Evolutionary conservation across 64 coral and sea anemone species (phyloP).

Genomic region (Hydrozoanthus tunicans): DNA sequence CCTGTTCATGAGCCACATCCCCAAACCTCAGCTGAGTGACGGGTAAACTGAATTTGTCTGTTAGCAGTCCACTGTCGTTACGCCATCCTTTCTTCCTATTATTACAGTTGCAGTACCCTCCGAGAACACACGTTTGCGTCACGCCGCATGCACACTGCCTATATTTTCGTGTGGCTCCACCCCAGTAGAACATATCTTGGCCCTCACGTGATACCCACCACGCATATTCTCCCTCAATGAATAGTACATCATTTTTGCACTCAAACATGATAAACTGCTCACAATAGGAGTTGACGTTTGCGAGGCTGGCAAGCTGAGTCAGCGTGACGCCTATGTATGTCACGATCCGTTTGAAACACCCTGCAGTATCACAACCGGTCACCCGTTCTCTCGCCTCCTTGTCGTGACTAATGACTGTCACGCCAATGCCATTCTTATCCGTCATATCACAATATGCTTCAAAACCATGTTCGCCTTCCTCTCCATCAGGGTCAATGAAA

Average conservation of each 20-base stretch:
- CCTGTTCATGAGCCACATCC: background rate
- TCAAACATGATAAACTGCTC: conserved; percentile 29
- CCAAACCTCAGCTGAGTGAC: conserved; percentile 8
- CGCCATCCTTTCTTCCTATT: background rate
- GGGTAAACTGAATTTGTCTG: conserved; percentile 23
- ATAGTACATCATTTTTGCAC: background rate
- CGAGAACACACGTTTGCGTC: background rate
- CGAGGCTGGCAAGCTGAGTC: conserved; percentile 9
- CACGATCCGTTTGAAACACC: background rate
- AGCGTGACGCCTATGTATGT: background rate
- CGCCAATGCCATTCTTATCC: background rate
- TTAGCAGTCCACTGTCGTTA: conserved; percentile 41
- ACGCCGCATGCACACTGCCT: conserved; percentile 21
- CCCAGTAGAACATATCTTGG: background rate
- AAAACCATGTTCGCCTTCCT: background rate
- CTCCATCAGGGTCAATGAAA: background rate
- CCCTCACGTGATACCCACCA: conserved; percentile 1
- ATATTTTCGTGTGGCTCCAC: background rate
- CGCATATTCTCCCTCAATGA: background rate
- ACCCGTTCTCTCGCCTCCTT: background rate
- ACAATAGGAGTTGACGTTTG: background rate
- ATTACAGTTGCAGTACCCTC: background rate
- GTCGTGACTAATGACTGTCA: conserved; percentile 23
- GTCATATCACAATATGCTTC: conserved; percentile 2
- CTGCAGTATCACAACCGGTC: background rate